phyloP scores from a whole-genome alignment of 2,113 vertebrate species.

The Chinchilla lanigera region DNA sequence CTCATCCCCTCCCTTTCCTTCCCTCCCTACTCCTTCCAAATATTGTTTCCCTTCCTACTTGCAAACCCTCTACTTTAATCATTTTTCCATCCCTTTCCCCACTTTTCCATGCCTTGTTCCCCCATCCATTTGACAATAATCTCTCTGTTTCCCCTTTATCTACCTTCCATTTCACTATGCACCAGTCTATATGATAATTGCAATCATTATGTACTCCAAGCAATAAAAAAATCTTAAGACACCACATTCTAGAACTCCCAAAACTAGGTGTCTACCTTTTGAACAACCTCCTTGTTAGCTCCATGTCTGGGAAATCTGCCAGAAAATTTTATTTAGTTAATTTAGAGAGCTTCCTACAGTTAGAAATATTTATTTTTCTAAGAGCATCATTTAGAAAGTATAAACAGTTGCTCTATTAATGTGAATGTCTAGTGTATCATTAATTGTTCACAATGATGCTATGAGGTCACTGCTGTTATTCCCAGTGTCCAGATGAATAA shows the following conservation, averaged over 20 bases:
- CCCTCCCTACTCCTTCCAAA: background rate
- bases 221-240: background rate
- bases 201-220: background rate
- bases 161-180: background rate
- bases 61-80: background rate
- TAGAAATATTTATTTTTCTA: slow-evolving; percentile 43
- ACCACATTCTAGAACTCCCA: background rate
- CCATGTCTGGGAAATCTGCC: background rate
- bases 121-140: background rate
- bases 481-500: background rate
- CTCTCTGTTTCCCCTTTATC: background rate
- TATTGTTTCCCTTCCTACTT: background rate
- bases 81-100: background rate
- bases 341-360: background rate
- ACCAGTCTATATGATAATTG: background rate
- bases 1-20: background rate
- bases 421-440: background rate
- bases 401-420: slow-evolving; percentile 19
- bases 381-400: slow-evolving; percentile 52
- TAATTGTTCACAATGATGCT: slow-evolving; percentile 35
- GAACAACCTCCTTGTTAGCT: background rate
- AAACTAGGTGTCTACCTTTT: background rate
- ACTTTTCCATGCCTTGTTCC: background rate
- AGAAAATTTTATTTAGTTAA: slow-evolving; percentile 4
- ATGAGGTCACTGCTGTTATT: slow-evolving; percentile 19